Evolutionary conservation across 2,113 vertebrate species (phyloP).

Genomic region (Grammomys surdaster): DNA sequence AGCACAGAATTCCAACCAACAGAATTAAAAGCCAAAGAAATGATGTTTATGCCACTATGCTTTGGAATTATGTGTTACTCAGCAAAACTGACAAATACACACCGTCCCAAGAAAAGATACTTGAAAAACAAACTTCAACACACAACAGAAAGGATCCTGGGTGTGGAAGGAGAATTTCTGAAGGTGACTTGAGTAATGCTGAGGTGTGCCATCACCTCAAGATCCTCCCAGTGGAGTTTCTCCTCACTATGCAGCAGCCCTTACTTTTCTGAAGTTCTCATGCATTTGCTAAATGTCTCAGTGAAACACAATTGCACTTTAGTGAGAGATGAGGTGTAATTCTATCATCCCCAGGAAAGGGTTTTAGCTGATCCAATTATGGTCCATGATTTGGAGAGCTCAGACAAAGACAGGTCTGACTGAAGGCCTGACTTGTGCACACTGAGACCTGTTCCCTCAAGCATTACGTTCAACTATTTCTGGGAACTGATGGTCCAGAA

Average conservation of each 20-base stretch:
- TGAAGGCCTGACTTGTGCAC: background rate
- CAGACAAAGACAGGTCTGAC: background rate
- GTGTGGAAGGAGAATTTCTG: background rate
- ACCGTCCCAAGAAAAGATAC: background rate
- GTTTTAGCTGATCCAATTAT: constrained; percentile 1
- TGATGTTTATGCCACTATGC: background rate
- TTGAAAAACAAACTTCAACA: constrained; percentile 1
- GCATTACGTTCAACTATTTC: background rate
- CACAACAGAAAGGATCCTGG: background rate
- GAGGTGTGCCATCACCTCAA: background rate
- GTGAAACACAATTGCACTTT: background rate
- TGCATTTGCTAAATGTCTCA: background rate
- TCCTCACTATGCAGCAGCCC: background rate
- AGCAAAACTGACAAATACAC: background rate
- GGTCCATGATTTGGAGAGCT: background rate
- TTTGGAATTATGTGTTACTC: background rate
- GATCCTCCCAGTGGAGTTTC: background rate
- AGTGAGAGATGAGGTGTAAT: background rate
- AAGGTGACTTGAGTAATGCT: background rate
- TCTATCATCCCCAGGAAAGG: constrained; percentile 21
- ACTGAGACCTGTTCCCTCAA: background rate
- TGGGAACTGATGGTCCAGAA: constrained; percentile 44
- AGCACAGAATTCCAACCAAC: constrained; percentile 28
- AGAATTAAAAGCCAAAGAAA: constrained; percentile 41
- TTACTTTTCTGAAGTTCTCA: background rate